Conservation (phyloP, 2,888 invertebrate species). For the Encarsia formosa region DNA sequence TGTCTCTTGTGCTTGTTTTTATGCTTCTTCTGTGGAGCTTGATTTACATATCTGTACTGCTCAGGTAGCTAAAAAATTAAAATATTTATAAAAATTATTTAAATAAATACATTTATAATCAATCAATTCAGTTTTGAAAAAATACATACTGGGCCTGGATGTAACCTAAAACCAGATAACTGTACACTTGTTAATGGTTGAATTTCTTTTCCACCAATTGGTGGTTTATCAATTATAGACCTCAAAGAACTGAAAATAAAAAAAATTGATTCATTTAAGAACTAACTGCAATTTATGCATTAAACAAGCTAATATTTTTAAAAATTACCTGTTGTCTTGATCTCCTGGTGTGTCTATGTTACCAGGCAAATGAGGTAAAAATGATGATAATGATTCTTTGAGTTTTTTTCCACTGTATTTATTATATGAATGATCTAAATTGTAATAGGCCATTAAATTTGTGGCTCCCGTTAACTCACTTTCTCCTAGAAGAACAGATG, state of each 20-base stretch:
- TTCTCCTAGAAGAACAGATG: slow-evolving; percentile 65
- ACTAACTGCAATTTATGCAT: no score
- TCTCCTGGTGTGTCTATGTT: slow-evolving; percentile 88
- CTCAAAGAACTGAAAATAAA: slow-evolving; percentile 71
- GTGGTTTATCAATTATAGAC: slow-evolving; percentile 92
- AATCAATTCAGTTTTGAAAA: background rate
- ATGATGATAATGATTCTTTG: slow-evolving; percentile 91
- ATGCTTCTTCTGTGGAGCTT: slow-evolving; percentile 87
- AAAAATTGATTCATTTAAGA: slow-evolving; percentile 3
- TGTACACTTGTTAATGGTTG: slow-evolving; percentile 81
- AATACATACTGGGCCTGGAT: slow-evolving; percentile 79
- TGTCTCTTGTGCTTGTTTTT: slow-evolving; percentile 95
- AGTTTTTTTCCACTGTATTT: slow-evolving; percentile 96
- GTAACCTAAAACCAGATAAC: slow-evolving; percentile 87
- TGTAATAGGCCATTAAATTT: slow-evolving; percentile 95
- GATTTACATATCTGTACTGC: slow-evolving; percentile 89
- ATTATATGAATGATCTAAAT: slow-evolving; percentile 93
- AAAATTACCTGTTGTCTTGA: slow-evolving; percentile 61
- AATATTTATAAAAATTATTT: background rate
- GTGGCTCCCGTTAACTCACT: slow-evolving; percentile 93
- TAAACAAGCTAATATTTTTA: background rate
- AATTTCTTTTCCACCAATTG: slow-evolving; percentile 87
- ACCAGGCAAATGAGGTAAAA: slow-evolving; percentile 91
- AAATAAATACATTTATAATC: background rate
- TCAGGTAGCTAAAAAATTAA: slow-evolving; percentile 70